Base-by-base conservation (phyloP, 2,797 vertebrate genomes). In the Oceanodroma leucorhoa region DNA sequence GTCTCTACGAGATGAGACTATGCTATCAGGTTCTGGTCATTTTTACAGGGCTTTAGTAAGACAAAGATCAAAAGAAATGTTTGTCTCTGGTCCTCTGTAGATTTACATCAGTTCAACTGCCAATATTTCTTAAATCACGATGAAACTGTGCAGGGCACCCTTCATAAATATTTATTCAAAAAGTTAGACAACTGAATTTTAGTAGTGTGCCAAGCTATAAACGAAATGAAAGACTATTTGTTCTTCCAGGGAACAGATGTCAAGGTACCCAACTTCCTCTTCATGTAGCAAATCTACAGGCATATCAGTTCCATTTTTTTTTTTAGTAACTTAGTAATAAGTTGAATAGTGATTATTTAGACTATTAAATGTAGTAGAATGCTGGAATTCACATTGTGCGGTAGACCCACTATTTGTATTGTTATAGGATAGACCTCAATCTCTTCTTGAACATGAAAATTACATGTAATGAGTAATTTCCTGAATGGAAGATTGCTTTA, bases 1-100 rank as follows among this genome's bases (percentile, higher is more conserved):
- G 60, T 19, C 38, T 77, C 76, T 46, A 32, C 29, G 66, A 67
- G 75, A 90, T 40, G 72, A 80, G 57, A 75, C 97, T 97, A 75
- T 92, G 93, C 94, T 96, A 96, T 98, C 97, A 98, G 95, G 95
- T 78, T 97, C 97, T 97, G 94, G 95, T 97, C 96, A 96, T 98
- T 98, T 98, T 98, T 98, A 97, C 87, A 97, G 96, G 96, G 96
- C 96, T 97, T 97, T 96, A 95, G 83, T 89, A 90, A 98, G 98
- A 93, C 83, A 97, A 91, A 97, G 98, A 98, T 98, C 98, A 99
- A 98, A 98, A 97, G 87, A 96, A 97, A 97, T 97, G 98, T 97
- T 98, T 97, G 93, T 97, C 98, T 98, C 97, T 98, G 95, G 85
- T 90, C 94, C 91, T 97, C 96, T 97, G 96, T 96, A 98, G 97